These are phyloP conservation scores for Gopherus evgoodei DNA, from an alignment of 2,113 vertebrate genomes.

Conservation along the genomic window DNA sequence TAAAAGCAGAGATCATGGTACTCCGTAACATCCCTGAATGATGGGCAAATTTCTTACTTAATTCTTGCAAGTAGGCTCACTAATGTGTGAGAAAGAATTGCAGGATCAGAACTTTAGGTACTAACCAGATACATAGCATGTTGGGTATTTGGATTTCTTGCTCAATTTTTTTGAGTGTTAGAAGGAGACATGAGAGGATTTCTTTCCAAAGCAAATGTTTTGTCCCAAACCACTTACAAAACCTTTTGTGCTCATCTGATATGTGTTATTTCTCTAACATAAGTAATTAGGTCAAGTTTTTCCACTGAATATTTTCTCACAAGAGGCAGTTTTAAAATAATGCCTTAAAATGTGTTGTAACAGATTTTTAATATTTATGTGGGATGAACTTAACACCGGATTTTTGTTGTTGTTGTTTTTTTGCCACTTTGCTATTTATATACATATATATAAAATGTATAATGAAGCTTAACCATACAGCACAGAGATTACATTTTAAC, in stretches of 20 bases:
- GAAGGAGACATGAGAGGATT: not conserved
- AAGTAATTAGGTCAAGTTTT: slow-evolving; percentile 77
- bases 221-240: slow-evolving; percentile 60
- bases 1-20: accelerated
- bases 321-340: slow-evolving; percentile 79
- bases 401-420: slow-evolving; percentile 40
- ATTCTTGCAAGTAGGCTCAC: accelerated
- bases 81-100: not conserved
- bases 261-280: slow-evolving; percentile 67
- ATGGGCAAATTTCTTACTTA: not conserved
- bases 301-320: slow-evolving; percentile 57
- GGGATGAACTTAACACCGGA: slow-evolving; percentile 82
- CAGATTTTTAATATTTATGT: slow-evolving; percentile 81
- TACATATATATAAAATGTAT: slow-evolving; percentile 87
- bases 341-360: slow-evolving; percentile 79
- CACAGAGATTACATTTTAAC: slow-evolving; percentile 90
- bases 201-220: not conserved
- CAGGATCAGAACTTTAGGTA: not conserved
- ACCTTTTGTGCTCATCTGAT: slow-evolving; percentile 78
- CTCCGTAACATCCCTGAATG: accelerated
- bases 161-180: not conserved
- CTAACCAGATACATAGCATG: accelerated
- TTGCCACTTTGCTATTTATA: slow-evolving; percentile 87
- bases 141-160: not conserved
- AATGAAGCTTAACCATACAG: slow-evolving; percentile 89